Base-by-base conservation (phyloP, 1,140 invertebrate species). In the Galleria mellonella region DNA sequence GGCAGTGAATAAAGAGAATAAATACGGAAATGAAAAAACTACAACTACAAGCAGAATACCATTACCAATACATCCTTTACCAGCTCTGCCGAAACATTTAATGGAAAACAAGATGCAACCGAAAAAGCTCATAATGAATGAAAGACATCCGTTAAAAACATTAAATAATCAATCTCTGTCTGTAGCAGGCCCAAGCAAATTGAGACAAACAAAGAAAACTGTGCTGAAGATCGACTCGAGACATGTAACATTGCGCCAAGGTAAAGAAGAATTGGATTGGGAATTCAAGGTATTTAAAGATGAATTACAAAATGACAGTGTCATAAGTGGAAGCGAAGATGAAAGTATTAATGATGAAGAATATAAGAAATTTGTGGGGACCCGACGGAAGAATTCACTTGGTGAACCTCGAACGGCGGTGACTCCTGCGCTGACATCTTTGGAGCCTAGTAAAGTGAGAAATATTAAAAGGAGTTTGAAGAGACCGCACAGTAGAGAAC, bases 401-500 rank as follows among this genome's bases (percentile, higher is more conserved):
- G 53, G 35, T 12, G 55, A 66, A 5, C 28, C 12, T 1, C 53
- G 15, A 8, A 44, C 42, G 10, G 45, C 49, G 5, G 39, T 52
- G 5, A 81, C 76, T 0, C 76, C 76, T 1, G 27, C 43, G 9
- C 13, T 50, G 2, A 54, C 53, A 39, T 57, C 47, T 9, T 36
- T 71, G 41, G 68, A 75, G 39, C 49, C 55, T 7, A 63, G 42
- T 36, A 63, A 55, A 33, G 37, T 78, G 0, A 75, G 44, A 37
- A 83, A 83, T 60, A 66, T 83, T 7, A 83, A 83, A 41, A 68
- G 46, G 35, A 83, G 73, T 52, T 42, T 83, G 5, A 83, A 76
- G 37, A 63, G 78, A 48, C 73, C 75, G 7, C 75, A 77, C 30
- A 83, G 78, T 43, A 47, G 70, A 23, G 78, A 83, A 47, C 27